A percentile compares a stretch with the other conserved stretches of the same genome.
Evolutionary conservation across 1,140 invertebrate genomes (phyloP).

Genomic region (Sminthurides bifidus): DNA sequence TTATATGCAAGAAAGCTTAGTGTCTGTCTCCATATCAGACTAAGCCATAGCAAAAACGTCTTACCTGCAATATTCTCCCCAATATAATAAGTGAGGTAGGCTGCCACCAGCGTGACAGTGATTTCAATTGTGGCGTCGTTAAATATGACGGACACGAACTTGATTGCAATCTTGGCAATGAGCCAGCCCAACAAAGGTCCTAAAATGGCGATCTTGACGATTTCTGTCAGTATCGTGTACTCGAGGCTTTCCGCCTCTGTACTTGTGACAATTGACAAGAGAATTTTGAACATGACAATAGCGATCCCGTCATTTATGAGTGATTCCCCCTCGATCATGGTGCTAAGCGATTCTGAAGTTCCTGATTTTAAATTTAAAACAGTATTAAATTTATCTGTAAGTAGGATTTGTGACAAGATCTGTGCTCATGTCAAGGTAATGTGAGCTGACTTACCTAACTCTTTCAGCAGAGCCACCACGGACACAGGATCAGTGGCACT

Average conservation of each 20-base stretch:
- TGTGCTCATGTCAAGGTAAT: no score
- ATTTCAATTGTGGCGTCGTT: slow-evolving; percentile 39
- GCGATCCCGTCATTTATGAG: slow-evolving; percentile 42
- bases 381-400: neutral
- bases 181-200: slow-evolving; percentile 38
- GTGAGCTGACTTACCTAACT: slow-evolving; percentile 36
- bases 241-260: neutral
- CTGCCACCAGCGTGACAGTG: slow-evolving; percentile 39
- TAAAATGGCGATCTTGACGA: slow-evolving; percentile 25
- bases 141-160: slow-evolving; percentile 37
- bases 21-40: neutral
- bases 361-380: neutral
- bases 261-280: slow-evolving; percentile 19
- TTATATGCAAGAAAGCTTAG: neutral
- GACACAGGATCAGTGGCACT: slow-evolving; percentile 42
- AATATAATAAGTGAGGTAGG: slow-evolving; percentile 40
- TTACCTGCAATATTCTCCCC: slow-evolving; percentile 36
- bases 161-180: slow-evolving; percentile 36
- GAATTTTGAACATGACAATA: slow-evolving; percentile 38
- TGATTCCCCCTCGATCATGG: slow-evolving; percentile 41
- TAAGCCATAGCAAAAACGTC: neutral
- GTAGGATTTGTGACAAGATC: no score
- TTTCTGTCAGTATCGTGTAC: neutral
- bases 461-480: slow-evolving; percentile 39
- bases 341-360: slow-evolving; percentile 37